These are phyloP conservation scores for Pyxicephalus adspersus DNA, from an alignment of 2,113 vertebrate genomes.

Conservation along the genomic window DNA sequence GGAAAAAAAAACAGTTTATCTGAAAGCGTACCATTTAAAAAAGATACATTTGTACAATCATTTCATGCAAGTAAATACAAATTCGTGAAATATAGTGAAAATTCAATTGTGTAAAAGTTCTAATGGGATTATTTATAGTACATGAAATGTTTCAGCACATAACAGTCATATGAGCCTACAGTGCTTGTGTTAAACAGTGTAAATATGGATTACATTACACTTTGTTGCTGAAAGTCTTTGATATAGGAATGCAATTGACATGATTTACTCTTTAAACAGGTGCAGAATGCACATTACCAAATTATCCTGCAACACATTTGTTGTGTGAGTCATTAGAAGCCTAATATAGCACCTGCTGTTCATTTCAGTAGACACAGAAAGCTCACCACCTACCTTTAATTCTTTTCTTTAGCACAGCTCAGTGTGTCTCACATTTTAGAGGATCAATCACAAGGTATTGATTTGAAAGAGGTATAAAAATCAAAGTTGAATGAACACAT, in stretches of 20 bases:
- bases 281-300: constrained; percentile 46
- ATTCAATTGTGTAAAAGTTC: background rate
- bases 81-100: constrained; percentile 5
- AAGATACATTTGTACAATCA: constrained; percentile 8
- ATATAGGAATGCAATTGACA: constrained; percentile 34
- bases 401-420: constrained; percentile 57
- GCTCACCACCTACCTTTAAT: constrained; percentile 55
- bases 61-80: constrained; percentile 30
- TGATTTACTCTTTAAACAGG: constrained; percentile 56
- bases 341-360: constrained; percentile 55
- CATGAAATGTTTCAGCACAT: background rate
- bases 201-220: background rate
- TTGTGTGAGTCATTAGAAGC: constrained; percentile 58
- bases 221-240: constrained; percentile 15
- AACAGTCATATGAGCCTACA: background rate
- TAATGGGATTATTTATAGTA: background rate
- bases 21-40: constrained; percentile 19
- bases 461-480: constrained; percentile 68
- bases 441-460: constrained; percentile 66
- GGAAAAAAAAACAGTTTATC: constrained; percentile 27
- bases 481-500: constrained; percentile 66
- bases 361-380: constrained; percentile 61
- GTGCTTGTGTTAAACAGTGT: background rate
- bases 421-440: constrained; percentile 63
- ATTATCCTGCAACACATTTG: constrained; percentile 29